phyloP scores from a whole-genome alignment of 2,113 vertebrate genomes.

The Anolis sagrei region DNA sequence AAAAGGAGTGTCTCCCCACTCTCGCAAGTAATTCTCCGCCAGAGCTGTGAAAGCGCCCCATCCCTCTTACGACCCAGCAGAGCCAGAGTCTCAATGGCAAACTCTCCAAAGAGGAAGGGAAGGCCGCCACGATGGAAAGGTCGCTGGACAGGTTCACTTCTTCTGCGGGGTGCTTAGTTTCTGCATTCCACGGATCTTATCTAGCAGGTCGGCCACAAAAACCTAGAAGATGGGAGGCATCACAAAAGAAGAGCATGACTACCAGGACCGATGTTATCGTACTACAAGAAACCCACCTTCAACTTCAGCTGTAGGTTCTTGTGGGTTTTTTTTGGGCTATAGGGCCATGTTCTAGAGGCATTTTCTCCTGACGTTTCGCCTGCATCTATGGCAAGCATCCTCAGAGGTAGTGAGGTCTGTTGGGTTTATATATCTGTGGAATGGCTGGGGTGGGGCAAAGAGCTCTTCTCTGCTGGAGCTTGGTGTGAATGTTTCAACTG shows the following conservation, averaged over 20 bases:
- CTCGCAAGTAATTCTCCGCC: background rate
- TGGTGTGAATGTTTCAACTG: too few species aligned
- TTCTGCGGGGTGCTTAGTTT: constrained; percentile 94
- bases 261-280: background rate
- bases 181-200: constrained; percentile 94
- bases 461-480: too few species aligned
- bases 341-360: too few species aligned
- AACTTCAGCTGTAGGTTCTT: too few species aligned
- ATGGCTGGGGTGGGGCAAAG: too few species aligned
- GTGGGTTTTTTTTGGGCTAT: too few species aligned
- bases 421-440: too few species aligned
- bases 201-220: constrained; percentile 88
- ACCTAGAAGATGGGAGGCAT: constrained; percentile 69
- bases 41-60: background rate
- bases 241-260: too few species aligned
- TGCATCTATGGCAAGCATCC: too few species aligned
- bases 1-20: background rate
- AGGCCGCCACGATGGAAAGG: background rate
- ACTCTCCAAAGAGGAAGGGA: background rate
- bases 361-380: too few species aligned
- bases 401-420: too few species aligned
- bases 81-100: background rate
- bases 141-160: constrained; percentile 75
- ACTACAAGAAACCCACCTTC: too few species aligned
- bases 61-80: background rate